These are phyloP conservation scores for Oreonectes daqikongensis DNA, from an alignment of 2,797 vertebrate genomes.

Conservation along the genomic window DNA sequence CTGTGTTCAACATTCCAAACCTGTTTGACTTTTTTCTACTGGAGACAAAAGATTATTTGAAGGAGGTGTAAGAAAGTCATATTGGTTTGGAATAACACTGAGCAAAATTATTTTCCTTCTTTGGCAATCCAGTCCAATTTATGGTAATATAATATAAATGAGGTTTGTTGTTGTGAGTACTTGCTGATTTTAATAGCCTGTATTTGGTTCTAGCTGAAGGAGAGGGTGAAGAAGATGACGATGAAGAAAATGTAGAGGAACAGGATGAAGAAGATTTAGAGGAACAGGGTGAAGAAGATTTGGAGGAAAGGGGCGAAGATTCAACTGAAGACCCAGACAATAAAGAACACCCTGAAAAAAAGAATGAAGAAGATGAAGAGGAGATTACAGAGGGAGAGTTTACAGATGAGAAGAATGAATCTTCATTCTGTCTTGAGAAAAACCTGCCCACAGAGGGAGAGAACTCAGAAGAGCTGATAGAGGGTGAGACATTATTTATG, in stretches of 20 bases:
- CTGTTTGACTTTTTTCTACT: no score
- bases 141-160: no score
- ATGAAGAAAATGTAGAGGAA: conserved; percentile 42
- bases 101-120: no score
- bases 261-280: no score
- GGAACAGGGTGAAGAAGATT: conserved; percentile 48
- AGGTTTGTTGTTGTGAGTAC: background rate
- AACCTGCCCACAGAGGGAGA: conserved; percentile 50
- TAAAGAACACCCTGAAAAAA: conserved; percentile 9
- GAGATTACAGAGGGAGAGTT: conserved; percentile 18
- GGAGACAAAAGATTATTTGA: no score
- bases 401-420: conserved; percentile 48
- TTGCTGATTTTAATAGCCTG: background rate
- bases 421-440: conserved; percentile 47
- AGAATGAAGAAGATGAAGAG: conserved; percentile 11
- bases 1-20: no score
- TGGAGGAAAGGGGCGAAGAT: conserved; percentile 1
- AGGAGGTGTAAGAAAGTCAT: no score
- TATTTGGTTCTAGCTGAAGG: conserved; percentile 47
- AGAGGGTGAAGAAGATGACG: conserved; percentile 22
- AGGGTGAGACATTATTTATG: conserved; percentile 23
- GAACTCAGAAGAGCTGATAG: conserved; percentile 39
- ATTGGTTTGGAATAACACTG: no score
- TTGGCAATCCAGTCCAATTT: no score
- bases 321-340: conserved; percentile 35